Conservation (phyloP, 2,888 invertebrate genomes). For the Seira musarum region DNA sequence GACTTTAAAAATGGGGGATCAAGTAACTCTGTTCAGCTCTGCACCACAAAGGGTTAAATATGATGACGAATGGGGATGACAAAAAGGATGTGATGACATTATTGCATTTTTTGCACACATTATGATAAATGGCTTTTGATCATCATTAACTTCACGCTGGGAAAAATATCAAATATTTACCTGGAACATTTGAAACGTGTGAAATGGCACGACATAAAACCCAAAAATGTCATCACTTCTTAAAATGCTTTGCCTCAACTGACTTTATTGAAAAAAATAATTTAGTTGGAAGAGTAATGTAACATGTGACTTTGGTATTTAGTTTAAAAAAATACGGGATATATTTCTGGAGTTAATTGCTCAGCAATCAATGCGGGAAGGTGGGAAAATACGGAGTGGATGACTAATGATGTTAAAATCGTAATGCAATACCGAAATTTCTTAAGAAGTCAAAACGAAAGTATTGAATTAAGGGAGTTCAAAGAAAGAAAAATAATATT, state of each 20-base stretch:
- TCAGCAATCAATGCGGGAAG: background rate
- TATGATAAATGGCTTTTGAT: background rate
- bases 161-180: conserved; percentile 7
- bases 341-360: background rate
- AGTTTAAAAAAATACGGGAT: no score
- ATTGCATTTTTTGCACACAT: conserved; percentile 9
- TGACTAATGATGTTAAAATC: conserved; percentile 5
- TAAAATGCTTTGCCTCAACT: background rate
- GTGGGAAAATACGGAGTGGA: conserved; percentile 8
- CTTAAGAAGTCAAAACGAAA: no score
- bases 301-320: no score
- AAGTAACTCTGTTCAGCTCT: background rate
- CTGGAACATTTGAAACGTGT: background rate
- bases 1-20: conserved; percentile 10
- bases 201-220: conserved; percentile 10
- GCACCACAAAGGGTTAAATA: conserved; percentile 10
- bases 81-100: conserved; percentile 9
- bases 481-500: conserved; percentile 1
- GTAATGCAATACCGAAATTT: no score
- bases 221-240: background rate
- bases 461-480: background rate
- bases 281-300: no score
- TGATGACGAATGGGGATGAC: conserved; percentile 10
- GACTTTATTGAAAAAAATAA: no score
- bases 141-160: background rate